phyloP scores from a whole-genome alignment of 2,888 invertebrate species.

The Synergus laeviventris region DNA sequence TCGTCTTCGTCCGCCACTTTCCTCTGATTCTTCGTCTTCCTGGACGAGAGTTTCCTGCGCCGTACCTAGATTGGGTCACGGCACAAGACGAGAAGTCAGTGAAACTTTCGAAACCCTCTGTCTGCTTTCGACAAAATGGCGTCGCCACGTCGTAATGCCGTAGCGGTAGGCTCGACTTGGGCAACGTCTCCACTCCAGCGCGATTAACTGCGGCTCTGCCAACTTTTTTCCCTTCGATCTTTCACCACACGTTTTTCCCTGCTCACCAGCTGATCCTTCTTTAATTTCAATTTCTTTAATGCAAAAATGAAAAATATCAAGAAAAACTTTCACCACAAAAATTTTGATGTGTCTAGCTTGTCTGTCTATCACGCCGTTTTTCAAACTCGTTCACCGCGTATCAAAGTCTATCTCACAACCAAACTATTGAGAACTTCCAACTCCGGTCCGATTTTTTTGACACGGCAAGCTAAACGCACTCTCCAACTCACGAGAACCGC shows the following conservation, averaged over 20 bases:
- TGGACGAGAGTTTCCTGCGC: background rate
- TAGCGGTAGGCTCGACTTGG: conserved; percentile 10
- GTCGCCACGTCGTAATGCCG: conserved; percentile 30
- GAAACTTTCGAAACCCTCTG: conserved; percentile 6
- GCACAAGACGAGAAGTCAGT: conserved; percentile 32
- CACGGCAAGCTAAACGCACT: background rate
- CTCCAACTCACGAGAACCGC: conserved; percentile 16
- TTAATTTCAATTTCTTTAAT: background rate
- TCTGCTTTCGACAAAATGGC: conserved; percentile 44
- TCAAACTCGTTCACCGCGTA: conserved; percentile 10
- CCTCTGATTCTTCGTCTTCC: conserved; percentile 4
- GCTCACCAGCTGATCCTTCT: background rate
- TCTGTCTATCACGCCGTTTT: background rate
- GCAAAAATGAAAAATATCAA: background rate
- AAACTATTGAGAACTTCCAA: background rate
- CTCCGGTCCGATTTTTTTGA: conserved; percentile 27
- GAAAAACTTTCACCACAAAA: background rate
- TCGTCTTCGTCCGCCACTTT: conserved; percentile 28
- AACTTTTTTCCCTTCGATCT: background rate
- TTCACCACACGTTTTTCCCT: background rate
- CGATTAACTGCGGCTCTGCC: conserved; percentile 3
- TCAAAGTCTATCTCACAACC: background rate
- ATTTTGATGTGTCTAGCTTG: background rate
- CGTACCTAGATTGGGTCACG: conserved; percentile 10
- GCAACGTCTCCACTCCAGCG: conserved; percentile 27